These are phyloP conservation scores for Pangasius krempfi DNA, from an alignment of 2,797 vertebrate species.

Conservation along the genomic window DNA sequence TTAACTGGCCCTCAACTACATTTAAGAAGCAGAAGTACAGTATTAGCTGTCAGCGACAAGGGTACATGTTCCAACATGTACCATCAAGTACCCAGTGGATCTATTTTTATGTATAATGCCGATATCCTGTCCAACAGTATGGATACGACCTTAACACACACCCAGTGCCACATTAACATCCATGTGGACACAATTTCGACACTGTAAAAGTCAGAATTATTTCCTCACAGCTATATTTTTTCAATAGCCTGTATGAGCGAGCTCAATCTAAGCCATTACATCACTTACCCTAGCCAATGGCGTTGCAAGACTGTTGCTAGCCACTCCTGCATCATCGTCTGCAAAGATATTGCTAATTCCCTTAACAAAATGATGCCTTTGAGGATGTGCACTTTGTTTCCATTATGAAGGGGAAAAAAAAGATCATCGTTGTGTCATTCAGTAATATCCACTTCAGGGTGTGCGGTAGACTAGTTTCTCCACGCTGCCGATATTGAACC, in stretches of 20 bases:
- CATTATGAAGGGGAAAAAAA: not conserved
- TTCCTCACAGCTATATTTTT: not conserved
- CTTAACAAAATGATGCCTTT: slow-evolving; percentile 74
- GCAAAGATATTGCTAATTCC: slow-evolving; percentile 70
- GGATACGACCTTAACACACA: slow-evolving; percentile 68
- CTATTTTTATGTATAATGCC: slow-evolving; percentile 59
- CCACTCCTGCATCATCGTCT: slow-evolving; percentile 84
- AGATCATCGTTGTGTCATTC: not conserved
- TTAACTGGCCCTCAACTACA: not conserved
- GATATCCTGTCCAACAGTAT: slow-evolving; percentile 69
- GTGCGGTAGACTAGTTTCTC: not conserved
- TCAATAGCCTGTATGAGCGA: slow-evolving; percentile 78
- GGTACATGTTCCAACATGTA: slow-evolving; percentile 28
- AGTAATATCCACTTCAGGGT: slow-evolving; percentile 15
- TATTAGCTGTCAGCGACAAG: not conserved
- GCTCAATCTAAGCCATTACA: slow-evolving; percentile 90
- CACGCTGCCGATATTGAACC: not conserved
- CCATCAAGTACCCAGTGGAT: slow-evolving; percentile 73
- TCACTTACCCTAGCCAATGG: slow-evolving; percentile 97
- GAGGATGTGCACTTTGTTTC: slow-evolving; percentile 50
- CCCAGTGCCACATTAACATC: not conserved
- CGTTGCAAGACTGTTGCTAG: slow-evolving; percentile 85
- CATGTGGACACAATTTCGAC: too few relatives aligned
- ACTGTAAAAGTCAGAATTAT: not conserved
- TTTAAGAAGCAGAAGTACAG: not conserved